phyloP scores from a whole-genome alignment of 2,113 vertebrate species.

The Gracilinanus agilis region DNA sequence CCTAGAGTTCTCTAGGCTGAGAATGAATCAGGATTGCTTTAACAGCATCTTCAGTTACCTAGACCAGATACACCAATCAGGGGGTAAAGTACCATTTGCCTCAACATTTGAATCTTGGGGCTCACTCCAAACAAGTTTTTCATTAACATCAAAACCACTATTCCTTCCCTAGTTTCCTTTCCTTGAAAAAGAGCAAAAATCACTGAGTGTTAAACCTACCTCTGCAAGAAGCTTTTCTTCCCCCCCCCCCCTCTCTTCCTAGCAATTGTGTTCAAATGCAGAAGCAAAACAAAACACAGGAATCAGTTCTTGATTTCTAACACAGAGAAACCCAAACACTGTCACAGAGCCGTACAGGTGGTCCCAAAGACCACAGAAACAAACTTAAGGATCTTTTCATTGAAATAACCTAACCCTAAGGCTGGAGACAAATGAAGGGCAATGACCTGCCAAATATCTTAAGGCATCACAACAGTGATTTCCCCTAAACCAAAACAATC shows the following conservation, averaged over 20 bases:
- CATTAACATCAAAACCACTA: not conserved
- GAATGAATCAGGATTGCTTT: not conserved
- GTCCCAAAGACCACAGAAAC: slow-evolving; percentile 29
- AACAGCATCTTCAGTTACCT: slow-evolving; percentile 1
- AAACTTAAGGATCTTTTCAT: slow-evolving; percentile 20
- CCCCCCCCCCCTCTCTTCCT: slow-evolving; percentile 72
- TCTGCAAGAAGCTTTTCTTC: slow-evolving; percentile 67
- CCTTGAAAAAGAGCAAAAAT: slow-evolving; percentile 27
- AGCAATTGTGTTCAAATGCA: slow-evolving; percentile 70
- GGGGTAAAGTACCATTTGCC: slow-evolving; percentile 23
- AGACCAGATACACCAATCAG: not conserved
- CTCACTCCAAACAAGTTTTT: not conserved
- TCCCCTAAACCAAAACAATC: slow-evolving; percentile 11
- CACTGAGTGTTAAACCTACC: slow-evolving; percentile 65
- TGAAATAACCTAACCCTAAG: slow-evolving; percentile 28
- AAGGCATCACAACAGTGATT: not conserved
- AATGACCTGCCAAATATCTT: slow-evolving; percentile 21
- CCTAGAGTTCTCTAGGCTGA: not conserved
- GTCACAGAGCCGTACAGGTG: slow-evolving; percentile 16
- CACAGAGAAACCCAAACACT: slow-evolving; percentile 22
- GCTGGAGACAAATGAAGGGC: not conserved
- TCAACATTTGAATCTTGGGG: not conserved
- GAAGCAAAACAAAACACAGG: slow-evolving; percentile 69
- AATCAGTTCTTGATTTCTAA: slow-evolving; percentile 60
- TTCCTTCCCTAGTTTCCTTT: slow-evolving; percentile 53